phyloP scores from a whole-genome alignment of 2,888 invertebrate genomes.

The Orthosia incerta region DNA sequence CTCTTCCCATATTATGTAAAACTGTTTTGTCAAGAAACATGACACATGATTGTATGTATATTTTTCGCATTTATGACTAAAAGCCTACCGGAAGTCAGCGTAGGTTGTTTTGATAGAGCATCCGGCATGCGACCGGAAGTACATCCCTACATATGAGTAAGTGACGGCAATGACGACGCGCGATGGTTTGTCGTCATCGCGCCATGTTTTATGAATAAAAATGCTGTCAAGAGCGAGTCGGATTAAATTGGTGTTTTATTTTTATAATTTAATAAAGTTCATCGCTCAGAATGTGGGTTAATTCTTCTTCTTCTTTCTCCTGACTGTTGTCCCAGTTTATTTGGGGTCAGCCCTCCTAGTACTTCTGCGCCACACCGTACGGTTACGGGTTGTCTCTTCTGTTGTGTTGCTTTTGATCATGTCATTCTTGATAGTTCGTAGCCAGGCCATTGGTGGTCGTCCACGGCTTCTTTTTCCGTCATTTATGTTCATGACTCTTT shows the following conservation, averaged over 20 bases:
- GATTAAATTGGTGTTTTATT: neutral
- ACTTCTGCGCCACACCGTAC: too few relatives aligned
- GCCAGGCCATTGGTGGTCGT: too few relatives aligned
- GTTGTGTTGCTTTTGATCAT: too few relatives aligned
- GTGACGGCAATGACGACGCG: slow-evolving; percentile 58
- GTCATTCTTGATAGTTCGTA: too few relatives aligned
- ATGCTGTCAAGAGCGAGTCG: slow-evolving; percentile 41
- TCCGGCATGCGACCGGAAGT: slow-evolving; percentile 70
- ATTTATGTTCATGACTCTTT: too few relatives aligned
- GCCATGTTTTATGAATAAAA: slow-evolving; percentile 61
- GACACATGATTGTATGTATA: slow-evolving; percentile 35
- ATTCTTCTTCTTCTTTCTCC: too few relatives aligned
- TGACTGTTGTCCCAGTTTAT: too few relatives aligned
- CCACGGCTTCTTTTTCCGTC: too few relatives aligned
- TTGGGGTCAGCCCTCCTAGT: too few relatives aligned
- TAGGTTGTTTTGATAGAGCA: slow-evolving; percentile 71
- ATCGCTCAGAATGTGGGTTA: too few relatives aligned
- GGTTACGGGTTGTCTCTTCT: too few relatives aligned
- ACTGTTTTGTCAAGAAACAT: slow-evolving; percentile 36
- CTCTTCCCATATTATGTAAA: slow-evolving; percentile 24
- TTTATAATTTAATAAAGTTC: too few relatives aligned
- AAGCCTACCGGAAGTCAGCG: slow-evolving; percentile 70
- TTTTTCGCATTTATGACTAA: slow-evolving; percentile 61
- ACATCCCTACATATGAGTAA: slow-evolving; percentile 66
- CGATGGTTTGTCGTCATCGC: slow-evolving; percentile 63